Percentiles rank a stretch among this genome's conserved stretches.
Conservation (phyloP, 1,140 invertebrate genomes). For the Anoplolepis gracilipes region DNA sequence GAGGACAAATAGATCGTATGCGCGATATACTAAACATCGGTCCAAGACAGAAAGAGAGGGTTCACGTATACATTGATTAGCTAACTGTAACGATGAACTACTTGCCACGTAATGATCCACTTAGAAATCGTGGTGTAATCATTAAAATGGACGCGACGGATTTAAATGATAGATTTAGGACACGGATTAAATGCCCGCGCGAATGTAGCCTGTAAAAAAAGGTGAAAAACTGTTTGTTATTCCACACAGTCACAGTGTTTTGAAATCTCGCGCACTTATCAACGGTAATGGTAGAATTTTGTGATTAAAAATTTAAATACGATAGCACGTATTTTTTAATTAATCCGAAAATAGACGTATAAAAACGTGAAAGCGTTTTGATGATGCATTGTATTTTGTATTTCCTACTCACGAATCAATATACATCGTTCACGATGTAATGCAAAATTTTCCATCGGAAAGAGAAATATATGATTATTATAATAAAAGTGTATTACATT, state of each 20-base stretch:
- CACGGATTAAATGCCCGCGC: constrained; percentile 19
- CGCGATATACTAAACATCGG: constrained; percentile 22
- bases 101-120: constrained; percentile 27
- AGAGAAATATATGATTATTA: constrained; percentile 1
- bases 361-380: constrained; percentile 15
- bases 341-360: neutral
- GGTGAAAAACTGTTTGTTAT: constrained; percentile 32
- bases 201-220: neutral
- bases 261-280: constrained; percentile 21
- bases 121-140: constrained; percentile 24
- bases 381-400: constrained; percentile 4
- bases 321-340: constrained; percentile 37
- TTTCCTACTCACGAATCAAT: neutral
- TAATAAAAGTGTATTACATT: neutral
- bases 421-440: neutral
- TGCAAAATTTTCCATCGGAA: neutral
- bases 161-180: constrained; percentile 42
- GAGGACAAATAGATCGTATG: constrained; percentile 41
- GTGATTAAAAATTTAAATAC: constrained; percentile 32
- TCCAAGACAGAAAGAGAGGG: neutral
- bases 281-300: constrained; percentile 14
- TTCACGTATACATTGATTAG: neutral
- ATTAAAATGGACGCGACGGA: neutral
- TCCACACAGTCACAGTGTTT: constrained; percentile 7
- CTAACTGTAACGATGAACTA: constrained; percentile 25